Conservation (phyloP, 2,797 vertebrate genomes). For the Syndactyla subalaris region DNA sequence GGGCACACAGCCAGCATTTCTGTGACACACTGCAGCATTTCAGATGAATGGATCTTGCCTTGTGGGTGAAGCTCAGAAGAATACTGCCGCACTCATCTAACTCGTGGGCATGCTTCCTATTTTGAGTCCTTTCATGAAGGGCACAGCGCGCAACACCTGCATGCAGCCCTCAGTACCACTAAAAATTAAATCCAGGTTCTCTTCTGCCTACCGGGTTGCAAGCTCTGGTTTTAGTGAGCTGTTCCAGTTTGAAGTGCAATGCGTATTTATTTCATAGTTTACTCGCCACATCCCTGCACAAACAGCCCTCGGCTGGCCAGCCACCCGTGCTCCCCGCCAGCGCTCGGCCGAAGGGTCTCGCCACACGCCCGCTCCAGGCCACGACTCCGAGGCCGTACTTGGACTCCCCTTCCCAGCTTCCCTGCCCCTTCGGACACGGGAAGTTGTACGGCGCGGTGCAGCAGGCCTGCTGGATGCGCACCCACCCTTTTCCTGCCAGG, state of each 20-base stretch:
- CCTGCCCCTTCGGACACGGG: accelerated
- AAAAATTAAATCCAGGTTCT: not conserved
- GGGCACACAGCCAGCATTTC: not conserved
- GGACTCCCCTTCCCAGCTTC: not conserved
- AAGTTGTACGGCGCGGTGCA: accelerated
- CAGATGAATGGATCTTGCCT: not conserved
- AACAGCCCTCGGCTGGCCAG: too few species aligned
- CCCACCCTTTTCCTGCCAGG: accelerated
- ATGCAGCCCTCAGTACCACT: not conserved
- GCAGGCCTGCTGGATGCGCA: accelerated
- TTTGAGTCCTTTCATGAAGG: not conserved
- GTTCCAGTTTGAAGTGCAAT: not conserved
- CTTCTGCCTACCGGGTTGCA: not conserved
- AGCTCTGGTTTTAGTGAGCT: not conserved
- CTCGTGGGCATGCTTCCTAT: accelerated
- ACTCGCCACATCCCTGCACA: not conserved
- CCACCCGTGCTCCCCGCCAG: too few species aligned
- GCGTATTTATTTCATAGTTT: not conserved
- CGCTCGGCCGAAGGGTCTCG: accelerated
- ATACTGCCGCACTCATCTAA: not conserved
- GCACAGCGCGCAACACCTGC: accelerated
- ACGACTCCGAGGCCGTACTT: accelerated
- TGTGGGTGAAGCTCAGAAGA: not conserved
- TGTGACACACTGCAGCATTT: not conserved
- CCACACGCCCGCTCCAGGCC: not conserved